A percentile compares a stretch with the other conserved stretches of the same genome.
Evolutionary conservation across 2,797 vertebrate genomes (phyloP).

Genomic region (Alexandromys oeconomus): DNA sequence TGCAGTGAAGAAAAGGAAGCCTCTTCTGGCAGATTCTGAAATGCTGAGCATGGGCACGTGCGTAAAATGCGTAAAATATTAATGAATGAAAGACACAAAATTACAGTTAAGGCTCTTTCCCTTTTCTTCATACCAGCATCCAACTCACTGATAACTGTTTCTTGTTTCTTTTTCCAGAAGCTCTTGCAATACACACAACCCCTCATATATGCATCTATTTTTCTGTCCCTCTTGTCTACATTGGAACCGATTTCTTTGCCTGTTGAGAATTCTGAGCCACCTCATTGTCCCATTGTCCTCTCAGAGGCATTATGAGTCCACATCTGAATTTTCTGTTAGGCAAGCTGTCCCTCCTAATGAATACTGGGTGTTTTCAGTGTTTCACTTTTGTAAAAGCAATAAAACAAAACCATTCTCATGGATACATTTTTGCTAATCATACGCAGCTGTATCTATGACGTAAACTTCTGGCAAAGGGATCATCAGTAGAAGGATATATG

Average conservation of each 20-base stretch:
- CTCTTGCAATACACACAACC: not conserved
- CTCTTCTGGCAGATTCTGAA: not conserved
- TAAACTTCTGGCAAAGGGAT: conserved; percentile 34
- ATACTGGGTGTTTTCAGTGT: not conserved
- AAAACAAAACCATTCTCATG: not conserved
- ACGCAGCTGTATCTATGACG: not conserved
- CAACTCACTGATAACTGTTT: not conserved
- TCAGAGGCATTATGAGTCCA: not conserved
- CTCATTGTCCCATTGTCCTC: conserved; percentile 5
- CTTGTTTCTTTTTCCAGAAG: not conserved
- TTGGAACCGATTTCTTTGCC: not conserved
- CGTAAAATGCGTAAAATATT: not conserved
- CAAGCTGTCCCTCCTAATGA: not conserved
- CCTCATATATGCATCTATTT: not conserved
- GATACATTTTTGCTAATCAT: not conserved
- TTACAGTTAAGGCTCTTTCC: not conserved
- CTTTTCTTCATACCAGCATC: not conserved
- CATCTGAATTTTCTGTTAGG: not conserved
- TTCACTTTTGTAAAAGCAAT: not conserved
- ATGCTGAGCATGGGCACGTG: not conserved
- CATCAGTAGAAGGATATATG: not conserved
- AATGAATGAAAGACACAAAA: not conserved
- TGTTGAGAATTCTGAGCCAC: not conserved
- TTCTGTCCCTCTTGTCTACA: not conserved
- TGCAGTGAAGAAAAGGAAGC: conserved; percentile 4